Base-by-base conservation (phyloP, 2,113 vertebrate species). In the Antigone vipio region DNA sequence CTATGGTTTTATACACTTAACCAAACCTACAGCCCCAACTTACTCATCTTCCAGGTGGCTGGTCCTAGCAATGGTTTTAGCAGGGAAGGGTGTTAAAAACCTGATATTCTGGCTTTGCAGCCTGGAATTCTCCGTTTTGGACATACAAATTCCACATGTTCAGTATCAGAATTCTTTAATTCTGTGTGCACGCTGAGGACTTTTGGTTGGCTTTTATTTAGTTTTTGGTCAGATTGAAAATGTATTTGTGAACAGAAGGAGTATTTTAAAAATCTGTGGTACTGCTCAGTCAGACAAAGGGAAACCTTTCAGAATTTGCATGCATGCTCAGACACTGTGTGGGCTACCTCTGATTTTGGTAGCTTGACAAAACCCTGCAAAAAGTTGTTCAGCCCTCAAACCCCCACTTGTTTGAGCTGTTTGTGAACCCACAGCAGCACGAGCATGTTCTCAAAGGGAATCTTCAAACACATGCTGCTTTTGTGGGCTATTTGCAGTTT, bases 291-390 rank as follows among this genome's bases (percentile, higher is more conserved):
- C 16, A 47, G 38, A 38, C 38, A 15, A 52, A 78, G 5, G 38
- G 38, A 38, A 38, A 19, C 20, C 15, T 60, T 62, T 24, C 42
- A 64, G 38, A 59, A 30, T 7, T 74, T 68, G 4, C 16, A 5
- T 14, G 10, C 7, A 0, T 21, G 7, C 21, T 59, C 8, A 38
- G 35, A 20, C 12, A 4, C 53, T 67, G 20, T 3, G 1, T 22
- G 15, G 38, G 15, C 35, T 34, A 8, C 17, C 16, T 55, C 14
- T 7, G 12, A 3, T 32, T 66, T 68, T n/a, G 21, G 34, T 32
- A 24, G 29, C 34, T 50, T 44, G n/a, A 22, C 44, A 66, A 81
- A 84, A 58, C 15, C 1, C 4, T 55, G 50, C 16, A 44, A 63
- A 45, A 59, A 16, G 27, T 16, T 49, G 17, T 64, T 74, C 26